These are phyloP conservation scores for Tachuris rubrigastra DNA, from an alignment of 2,113 vertebrate species.

Conservation along the genomic window DNA sequence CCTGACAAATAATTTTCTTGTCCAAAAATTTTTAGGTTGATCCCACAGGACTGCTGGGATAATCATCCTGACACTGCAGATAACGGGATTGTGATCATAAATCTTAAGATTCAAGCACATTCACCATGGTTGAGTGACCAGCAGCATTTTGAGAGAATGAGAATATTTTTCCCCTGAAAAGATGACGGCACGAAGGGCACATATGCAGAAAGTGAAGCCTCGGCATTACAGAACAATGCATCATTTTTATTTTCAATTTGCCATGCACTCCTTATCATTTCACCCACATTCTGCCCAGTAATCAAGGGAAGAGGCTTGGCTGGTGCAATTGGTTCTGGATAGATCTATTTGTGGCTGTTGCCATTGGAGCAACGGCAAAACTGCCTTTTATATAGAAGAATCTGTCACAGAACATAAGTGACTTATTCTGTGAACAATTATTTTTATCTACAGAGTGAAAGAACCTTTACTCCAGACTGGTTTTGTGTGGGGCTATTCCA, in stretches of 20 bases:
- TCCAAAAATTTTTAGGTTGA: slow-evolving; percentile 38
- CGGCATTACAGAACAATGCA: not conserved
- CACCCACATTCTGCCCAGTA: slow-evolving; percentile 48
- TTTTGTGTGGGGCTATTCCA: not conserved
- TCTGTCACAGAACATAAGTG: not conserved
- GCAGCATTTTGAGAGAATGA: not conserved
- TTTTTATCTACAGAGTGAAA: slow-evolving; percentile 3
- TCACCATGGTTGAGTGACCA: slow-evolving; percentile 39
- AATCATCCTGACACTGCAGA: slow-evolving; percentile 55
- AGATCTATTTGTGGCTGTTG: slow-evolving; percentile 31
- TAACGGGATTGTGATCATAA: slow-evolving; percentile 48
- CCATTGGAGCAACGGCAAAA: slow-evolving; percentile 21
- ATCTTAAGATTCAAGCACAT: slow-evolving; percentile 44
- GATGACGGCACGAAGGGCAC: not conserved
- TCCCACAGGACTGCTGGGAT: not conserved
- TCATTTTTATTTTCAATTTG: slow-evolving; percentile 25
- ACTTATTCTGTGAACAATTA: slow-evolving; percentile 30
- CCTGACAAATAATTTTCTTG: slow-evolving; percentile 42
- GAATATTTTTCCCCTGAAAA: not conserved
- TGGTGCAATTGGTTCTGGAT: slow-evolving; percentile 13
- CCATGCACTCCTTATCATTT: slow-evolving; percentile 25
- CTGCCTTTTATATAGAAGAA: not conserved
- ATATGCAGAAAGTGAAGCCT: not conserved
- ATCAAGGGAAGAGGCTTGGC: slow-evolving; percentile 37
- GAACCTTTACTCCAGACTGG: not conserved